These are phyloP conservation scores for Diuraphis noxia DNA, from an alignment of 1,140 invertebrate genomes.

Conservation along the genomic window DNA sequence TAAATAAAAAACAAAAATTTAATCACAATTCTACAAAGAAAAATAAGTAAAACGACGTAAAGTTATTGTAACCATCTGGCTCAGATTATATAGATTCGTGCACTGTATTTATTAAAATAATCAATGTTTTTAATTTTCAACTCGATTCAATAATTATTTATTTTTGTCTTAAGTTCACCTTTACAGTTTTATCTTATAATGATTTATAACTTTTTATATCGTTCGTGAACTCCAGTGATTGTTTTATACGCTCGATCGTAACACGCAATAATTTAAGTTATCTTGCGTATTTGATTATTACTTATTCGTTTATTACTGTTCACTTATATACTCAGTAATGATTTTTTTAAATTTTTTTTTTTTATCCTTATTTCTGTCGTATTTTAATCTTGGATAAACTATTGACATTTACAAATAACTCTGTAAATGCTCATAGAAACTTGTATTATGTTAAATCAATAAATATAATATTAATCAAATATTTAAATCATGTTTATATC, in stretches of 20 bases:
- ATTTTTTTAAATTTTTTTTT: no score
- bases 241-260: neutral
- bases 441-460: no score
- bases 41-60: neutral
- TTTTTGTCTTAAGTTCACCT: no score
- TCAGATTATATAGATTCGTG: neutral
- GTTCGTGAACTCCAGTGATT: neutral
- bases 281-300: neutral
- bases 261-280: neutral
- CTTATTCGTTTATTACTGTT: no score
- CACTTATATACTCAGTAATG: no score
- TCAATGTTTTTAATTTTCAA: neutral
- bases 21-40: neutral
- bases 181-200: neutral
- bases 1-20: neutral
- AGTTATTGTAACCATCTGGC: neutral
- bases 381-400: no score
- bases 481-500: no score
- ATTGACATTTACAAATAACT: no score
- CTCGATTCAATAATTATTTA: neutral
- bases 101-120: neutral
- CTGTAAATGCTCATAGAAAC: no score
- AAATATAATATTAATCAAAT: no score
- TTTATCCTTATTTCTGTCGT: no score
- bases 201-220: neutral